Conservation (phyloP, 2,113 vertebrate genomes). For the Ceyx cyanopectus region DNA sequence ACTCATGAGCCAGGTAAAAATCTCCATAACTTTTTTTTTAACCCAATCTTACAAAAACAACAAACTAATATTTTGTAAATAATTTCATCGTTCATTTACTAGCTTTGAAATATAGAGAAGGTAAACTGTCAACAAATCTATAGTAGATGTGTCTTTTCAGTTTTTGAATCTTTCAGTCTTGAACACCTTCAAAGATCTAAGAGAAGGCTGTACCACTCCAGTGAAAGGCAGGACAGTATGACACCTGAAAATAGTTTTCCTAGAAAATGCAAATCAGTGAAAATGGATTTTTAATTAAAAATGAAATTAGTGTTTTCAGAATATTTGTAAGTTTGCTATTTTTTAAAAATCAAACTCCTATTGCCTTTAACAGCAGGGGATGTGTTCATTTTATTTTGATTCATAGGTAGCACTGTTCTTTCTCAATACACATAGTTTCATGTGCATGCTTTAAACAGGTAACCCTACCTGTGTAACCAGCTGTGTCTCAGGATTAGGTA, state of each 20-base stretch:
- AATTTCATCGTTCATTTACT: not conserved
- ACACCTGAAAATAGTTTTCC: not conserved
- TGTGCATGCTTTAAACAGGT: not conserved
- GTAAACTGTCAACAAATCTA: not conserved
- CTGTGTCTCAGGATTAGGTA: not conserved
- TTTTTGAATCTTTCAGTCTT: not conserved
- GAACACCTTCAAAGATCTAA: not conserved
- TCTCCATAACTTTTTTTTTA: not conserved
- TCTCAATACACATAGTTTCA: not conserved
- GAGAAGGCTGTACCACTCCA: not conserved
- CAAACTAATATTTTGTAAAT: not conserved
- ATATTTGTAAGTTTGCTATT: not conserved
- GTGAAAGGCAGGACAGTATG: not conserved
- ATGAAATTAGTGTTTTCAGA: not conserved
- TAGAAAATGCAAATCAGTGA: not conserved
- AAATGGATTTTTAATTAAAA: not conserved
- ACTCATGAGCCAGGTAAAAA: not conserved
- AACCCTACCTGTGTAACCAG: not conserved
- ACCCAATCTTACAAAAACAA: not conserved
- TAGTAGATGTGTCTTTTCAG: not conserved
- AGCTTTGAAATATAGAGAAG: not conserved
- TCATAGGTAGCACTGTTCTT: not conserved
- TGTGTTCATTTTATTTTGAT: not conserved
- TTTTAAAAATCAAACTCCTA: not conserved
- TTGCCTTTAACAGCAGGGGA: not conserved